Base-by-base conservation (phyloP, 2,113 vertebrate genomes). In the Leptobrachium leishanense region DNA sequence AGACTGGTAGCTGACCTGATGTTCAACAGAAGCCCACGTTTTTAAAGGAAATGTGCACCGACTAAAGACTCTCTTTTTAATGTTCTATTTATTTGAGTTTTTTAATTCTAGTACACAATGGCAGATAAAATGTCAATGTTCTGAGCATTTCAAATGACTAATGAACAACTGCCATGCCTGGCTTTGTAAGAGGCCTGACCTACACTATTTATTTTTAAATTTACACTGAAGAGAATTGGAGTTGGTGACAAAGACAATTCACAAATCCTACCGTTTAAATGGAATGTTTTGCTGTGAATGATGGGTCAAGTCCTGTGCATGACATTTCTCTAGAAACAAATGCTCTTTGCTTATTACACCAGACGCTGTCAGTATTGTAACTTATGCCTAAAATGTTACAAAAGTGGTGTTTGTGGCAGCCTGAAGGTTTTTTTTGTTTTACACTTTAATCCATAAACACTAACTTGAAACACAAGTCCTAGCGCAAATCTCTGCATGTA, bases 181-280 rank as follows among this genome's bases (percentile, higher is more conserved):
- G 46, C 8, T 50, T 50, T 50, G 4, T 50, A 50, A 11, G 76
- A 66, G 85, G 67, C 9, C 80, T 42, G 82, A 66, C 76, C 64
- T 2, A 57, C 20, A 31, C 20, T 31, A 31, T 31, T 31, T 31
- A 31, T 31, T 31, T 31, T 31, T 31, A 31, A 31, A 31, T 31
- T 31, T 31, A 31, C 20, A 31, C 20, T 31, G 20, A 31, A 31
- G 20, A 31, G 20, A 31, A 31, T 31, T 31, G 20, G 20, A 31
- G 20, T 31, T 31, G 20, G 20, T 31, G 20, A 31, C 20, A 31
- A 31, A 1, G 20, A 31, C 20, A 31, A 31, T 31, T 31, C 20
- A 31, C 20, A 31, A 31, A 31, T 31, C 20, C 20, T 31, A 31
- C 20, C 20, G 20, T 54, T 54, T 54, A 54, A 54, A 62, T 62